Conservation (phyloP, 2,888 invertebrate genomes). For the Spilosoma lubricipeda region DNA sequence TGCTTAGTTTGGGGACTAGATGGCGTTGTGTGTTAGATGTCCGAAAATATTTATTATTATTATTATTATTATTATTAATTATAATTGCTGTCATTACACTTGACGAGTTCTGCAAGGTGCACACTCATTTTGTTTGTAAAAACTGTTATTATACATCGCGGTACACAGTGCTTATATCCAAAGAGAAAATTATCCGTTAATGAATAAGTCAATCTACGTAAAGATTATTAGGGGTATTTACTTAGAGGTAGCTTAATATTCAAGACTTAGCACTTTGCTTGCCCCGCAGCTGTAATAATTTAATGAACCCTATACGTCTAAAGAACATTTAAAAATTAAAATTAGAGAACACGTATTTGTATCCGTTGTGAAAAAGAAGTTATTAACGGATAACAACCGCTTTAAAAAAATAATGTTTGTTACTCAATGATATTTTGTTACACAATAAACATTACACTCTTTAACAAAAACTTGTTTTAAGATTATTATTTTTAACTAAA, state of each 20-base stretch:
- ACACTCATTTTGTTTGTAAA: constrained; percentile 40
- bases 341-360: constrained; percentile 39
- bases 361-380: neutral
- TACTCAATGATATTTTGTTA: neutral
- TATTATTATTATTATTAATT: too few species aligned
- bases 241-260: constrained; percentile 70
- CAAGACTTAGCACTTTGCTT: constrained; percentile 64
- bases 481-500: too few species aligned
- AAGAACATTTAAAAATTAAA: constrained; percentile 51
- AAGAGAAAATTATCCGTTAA: constrained; percentile 54
- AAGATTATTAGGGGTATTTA: constrained; percentile 63
- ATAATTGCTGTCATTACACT: constrained; percentile 46
- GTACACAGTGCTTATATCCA: constrained; percentile 51
- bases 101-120: constrained; percentile 30
- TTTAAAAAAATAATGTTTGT: neutral
- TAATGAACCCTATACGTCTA: constrained; percentile 60
- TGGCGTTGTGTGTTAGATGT: too few species aligned
- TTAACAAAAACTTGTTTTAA: neutral
- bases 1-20: too few species aligned
- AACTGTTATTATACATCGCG: constrained; percentile 48
- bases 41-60: too few species aligned
- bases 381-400: neutral
- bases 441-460: neutral
- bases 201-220: constrained; percentile 56
- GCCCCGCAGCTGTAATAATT: constrained; percentile 56